Evolutionary conservation across 1,140 invertebrate species (phyloP), one percentile per base, ranked within the genome.

Genomic region (Leguminivora glycinivorella): DNA sequence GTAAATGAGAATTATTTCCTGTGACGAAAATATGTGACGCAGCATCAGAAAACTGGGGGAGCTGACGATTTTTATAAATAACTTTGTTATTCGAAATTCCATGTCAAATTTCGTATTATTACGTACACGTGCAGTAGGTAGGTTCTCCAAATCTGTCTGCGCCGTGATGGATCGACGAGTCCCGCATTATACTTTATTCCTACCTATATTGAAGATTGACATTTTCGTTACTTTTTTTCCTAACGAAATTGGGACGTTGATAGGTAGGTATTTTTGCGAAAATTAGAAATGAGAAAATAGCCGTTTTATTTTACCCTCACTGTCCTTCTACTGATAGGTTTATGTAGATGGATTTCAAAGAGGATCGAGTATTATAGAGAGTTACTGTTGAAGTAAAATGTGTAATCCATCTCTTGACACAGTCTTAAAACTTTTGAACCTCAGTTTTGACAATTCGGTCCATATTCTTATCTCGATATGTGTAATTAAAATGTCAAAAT

Each of bases 191-290:
- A 69, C 72, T 78, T 73, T 74, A 73, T 71, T 52, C 47, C 47
- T 52, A 52, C 47, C 75, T 43, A 60, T 40, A 70, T 68, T 43
- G 69, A 67, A 72, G 77, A 77, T 79, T 80, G 78, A 82, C 80
- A 71, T 75, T 77, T 80, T 82, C 74, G 78, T 76, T 78, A 76
- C 60, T 72, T 72, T 56, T 56, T 60, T 72, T 69, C 67, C 71
- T 70, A 68, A 31, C 22, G 67, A 24, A 66, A 22, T 58, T 17
- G 22, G 40, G 17, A 25, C 22, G 19, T 66, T n/a, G 47, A 52
- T 52, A 52, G 12, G 58, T 47, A 47, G 9, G 38, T 29, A 43
- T 78, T 80, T 80, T 76, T 78, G 76, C 74, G 79, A 72, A 74
- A 73, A 74, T 75, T 71, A 75, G 75, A 67, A 76, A 40, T 72